A percentile compares a stretch with the other conserved stretches of the same genome.
Evolutionary conservation across 2,888 invertebrate species (phyloP).

Genomic region (Monopis laevigella): DNA sequence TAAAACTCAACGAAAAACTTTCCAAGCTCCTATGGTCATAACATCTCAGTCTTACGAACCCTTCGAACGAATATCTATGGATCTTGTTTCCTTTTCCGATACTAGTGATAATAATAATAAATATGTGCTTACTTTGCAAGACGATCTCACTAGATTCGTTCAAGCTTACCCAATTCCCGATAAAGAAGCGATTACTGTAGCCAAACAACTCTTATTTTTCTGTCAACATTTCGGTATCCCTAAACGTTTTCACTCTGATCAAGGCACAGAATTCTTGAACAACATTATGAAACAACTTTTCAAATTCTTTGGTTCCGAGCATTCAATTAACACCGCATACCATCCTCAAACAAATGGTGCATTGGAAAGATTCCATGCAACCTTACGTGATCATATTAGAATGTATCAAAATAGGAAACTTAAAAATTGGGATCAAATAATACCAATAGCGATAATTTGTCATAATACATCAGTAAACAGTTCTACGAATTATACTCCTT

Average conservation of each 20-base stretch:
- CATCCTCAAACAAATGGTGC: slow-evolving; percentile 29
- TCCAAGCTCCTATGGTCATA: slow-evolving; percentile 28
- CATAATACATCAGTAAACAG: slow-evolving; percentile 27
- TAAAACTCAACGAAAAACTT: slow-evolving; percentile 26
- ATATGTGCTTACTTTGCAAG: slow-evolving; percentile 27
- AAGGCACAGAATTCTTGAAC: slow-evolving; percentile 29
- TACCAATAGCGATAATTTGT: slow-evolving; percentile 29
- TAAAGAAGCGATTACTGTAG: slow-evolving; percentile 27
- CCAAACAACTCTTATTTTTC: slow-evolving; percentile 24
- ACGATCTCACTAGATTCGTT: slow-evolving; percentile 26
- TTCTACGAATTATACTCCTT: slow-evolving; percentile 25
- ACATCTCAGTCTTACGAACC: slow-evolving; percentile 27
- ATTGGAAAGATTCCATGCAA: slow-evolving; percentile 27
- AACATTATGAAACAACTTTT: slow-evolving; percentile 25
- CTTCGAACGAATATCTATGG: slow-evolving; percentile 27
- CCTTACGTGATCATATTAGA: slow-evolving; percentile 25
- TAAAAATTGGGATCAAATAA: slow-evolving; percentile 25
- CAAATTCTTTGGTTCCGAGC: slow-evolving; percentile 25
- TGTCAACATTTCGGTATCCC: slow-evolving; percentile 29
- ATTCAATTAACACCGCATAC: slow-evolving; percentile 27
- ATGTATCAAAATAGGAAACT: slow-evolving; percentile 24
- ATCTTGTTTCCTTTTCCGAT: slow-evolving; percentile 29
- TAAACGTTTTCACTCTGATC: slow-evolving; percentile 28
- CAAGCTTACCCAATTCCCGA: slow-evolving; percentile 29
- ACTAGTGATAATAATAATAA: slow-evolving; percentile 24